Conservation (phyloP, 2,888 invertebrate species). For the Meghimatium bilineatum region DNA sequence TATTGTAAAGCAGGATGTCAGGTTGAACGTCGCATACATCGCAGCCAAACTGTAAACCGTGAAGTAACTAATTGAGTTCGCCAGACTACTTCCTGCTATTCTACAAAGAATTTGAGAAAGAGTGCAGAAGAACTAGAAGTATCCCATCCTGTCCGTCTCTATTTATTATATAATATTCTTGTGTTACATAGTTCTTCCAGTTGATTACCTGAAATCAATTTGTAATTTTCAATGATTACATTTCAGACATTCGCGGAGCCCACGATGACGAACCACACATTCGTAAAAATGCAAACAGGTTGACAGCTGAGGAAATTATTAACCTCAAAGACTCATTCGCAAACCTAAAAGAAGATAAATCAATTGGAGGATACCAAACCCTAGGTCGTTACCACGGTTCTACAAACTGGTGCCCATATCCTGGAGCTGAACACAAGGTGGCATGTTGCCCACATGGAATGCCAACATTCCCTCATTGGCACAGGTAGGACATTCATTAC, state of each 20-base stretch:
- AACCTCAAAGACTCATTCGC: constrained; percentile 50
- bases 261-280: neutral
- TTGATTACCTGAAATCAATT: too few relatives aligned
- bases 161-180: too few relatives aligned
- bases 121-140: too few relatives aligned
- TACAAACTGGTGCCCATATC: constrained; percentile 53
- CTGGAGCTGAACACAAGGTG: constrained; percentile 51
- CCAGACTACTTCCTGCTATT: too few relatives aligned
- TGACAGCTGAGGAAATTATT: constrained; percentile 50
- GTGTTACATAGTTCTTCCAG: too few relatives aligned
- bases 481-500: constrained; percentile 53
- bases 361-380: constrained; percentile 47
- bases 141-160: too few relatives aligned
- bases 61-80: too few relatives aligned
- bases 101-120: too few relatives aligned
- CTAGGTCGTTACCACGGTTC: constrained; percentile 56
- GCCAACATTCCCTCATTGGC: constrained; percentile 57
- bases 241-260: neutral
- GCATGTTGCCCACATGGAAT: constrained; percentile 57
- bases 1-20: too few relatives aligned
- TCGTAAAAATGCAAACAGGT: constrained; percentile 46
- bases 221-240: neutral
- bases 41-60: too few relatives aligned
- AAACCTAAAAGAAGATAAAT: constrained; percentile 46
- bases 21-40: too few relatives aligned